Evolutionary conservation across 2,888 invertebrate species (phyloP), one percentile per base, ranked within the genome.

Genomic region (Amblyteles armatorius): DNA sequence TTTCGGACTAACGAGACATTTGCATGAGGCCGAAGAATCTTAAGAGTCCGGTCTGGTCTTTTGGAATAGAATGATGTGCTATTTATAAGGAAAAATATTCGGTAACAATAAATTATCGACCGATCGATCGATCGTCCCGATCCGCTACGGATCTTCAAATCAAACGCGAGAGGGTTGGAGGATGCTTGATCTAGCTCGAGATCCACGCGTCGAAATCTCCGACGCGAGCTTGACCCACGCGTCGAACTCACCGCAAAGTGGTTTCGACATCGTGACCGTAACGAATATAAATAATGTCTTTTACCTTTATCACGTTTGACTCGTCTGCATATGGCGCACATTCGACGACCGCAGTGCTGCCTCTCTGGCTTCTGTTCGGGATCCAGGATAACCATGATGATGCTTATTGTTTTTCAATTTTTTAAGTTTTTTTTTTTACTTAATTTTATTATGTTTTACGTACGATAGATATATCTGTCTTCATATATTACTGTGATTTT

Each of bases 271-370:
- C 65, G 50, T 36, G 29, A 11, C 16, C 60, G 36, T 36, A 44
- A 36, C 36, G 36, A 76, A 76, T 52, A 22, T 52, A 52, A 77
- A 77, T 77, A 16, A 33, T 19, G 19, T 50, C 4, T 85, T 86
- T 92, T 93, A 93, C 93, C 93, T 93, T 92, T 93, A 87, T 93
- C 93, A 83, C 93, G 92, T 88, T 92, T 93, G 91, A 93, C 92
- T 90, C 93, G 92, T 90, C 93, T 91, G 91, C 93, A 93, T 91
- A 93, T 93, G 82, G 93, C 93, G 89, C 93, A 93, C 93, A 93
- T 93, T 83, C 93, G 93, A 67, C 93, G 91, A 73, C 91, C 93
- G 88, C 93, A 93, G 84, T 93, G 93, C 88, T 93, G 93, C 91
- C 93, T 89, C 88, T 93, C 93, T 79, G 93, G 93, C 91, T 93